Percentiles rank a stretch among this genome's conserved stretches.
These are phyloP conservation scores for Lanius collurio DNA, from an alignment of 2,113 vertebrate genomes.

Conservation along the genomic window DNA sequence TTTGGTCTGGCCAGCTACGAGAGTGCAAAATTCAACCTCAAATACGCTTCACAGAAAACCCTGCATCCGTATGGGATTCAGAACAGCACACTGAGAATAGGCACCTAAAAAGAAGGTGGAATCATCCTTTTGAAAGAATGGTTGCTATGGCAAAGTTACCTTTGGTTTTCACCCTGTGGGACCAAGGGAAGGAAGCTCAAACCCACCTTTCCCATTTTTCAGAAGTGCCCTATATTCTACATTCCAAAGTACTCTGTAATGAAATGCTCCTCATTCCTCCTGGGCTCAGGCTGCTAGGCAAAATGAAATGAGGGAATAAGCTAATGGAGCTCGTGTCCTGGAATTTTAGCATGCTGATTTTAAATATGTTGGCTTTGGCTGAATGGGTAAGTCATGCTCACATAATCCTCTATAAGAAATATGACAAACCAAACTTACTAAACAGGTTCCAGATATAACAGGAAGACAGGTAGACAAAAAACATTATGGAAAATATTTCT, in stretches of 20 bases:
- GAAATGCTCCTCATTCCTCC: neutral
- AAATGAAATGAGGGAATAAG: neutral
- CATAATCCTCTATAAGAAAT: neutral
- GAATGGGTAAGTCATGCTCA: neutral
- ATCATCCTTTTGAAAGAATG: neutral
- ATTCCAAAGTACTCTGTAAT: neutral
- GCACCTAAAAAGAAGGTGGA: neutral
- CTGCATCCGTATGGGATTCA: neutral
- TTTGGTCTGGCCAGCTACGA: neutral
- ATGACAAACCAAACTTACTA: slow-evolving; percentile 10
- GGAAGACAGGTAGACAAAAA: slow-evolving; percentile 36
- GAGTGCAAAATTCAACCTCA: neutral
- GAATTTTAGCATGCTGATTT: neutral
- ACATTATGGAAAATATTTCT: slow-evolving; percentile 2
- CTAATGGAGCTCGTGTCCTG: neutral
- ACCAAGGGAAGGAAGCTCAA: neutral
- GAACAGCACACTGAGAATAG: neutral
- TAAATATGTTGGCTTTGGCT: neutral
- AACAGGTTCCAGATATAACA: slow-evolving; percentile 5
- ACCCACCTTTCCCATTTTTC: neutral
- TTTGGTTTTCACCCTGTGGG: neutral
- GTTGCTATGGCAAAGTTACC: neutral
- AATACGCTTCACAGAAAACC: neutral
- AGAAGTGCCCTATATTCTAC: neutral
- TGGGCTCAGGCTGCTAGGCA: neutral